These are phyloP conservation scores for Acromyrmex heyeri DNA, from an alignment of 1,140 invertebrate genomes.

Conservation along the genomic window DNA sequence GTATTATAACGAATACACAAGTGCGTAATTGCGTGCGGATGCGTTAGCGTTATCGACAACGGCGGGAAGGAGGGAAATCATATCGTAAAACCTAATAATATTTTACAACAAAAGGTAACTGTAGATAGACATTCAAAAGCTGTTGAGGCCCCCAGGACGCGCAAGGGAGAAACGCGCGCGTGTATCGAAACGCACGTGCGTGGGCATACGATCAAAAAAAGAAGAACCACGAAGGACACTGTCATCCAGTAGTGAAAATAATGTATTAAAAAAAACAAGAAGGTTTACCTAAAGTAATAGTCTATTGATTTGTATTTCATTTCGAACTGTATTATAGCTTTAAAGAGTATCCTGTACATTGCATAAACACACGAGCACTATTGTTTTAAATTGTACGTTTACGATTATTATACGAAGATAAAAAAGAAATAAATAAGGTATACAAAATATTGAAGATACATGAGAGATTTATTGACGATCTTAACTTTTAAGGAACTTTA, in stretches of 20 bases:
- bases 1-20: conserved; percentile 75
- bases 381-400: conserved; percentile 86
- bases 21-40: conserved; percentile 70
- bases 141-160: conserved; percentile 74
- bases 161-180: conserved; percentile 27
- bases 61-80: conserved; percentile 82
- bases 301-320: conserved; percentile 86
- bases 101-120: conserved; percentile 84
- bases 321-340: conserved; percentile 86
- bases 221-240: conserved; percentile 72
- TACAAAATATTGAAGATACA: conserved; percentile 84
- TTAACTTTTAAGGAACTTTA: conserved; percentile 75
- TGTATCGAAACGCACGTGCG: conserved; percentile 59
- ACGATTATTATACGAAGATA: conserved; percentile 86
- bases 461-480: conserved; percentile 84
- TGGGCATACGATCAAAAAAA: conserved; percentile 77
- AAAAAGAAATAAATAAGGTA: conserved; percentile 85
- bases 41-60: conserved; percentile 70
- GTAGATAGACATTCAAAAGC: conserved; percentile 85
- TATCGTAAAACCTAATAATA: conserved; percentile 87
- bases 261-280: conserved; percentile 83
- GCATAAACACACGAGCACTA: conserved; percentile 84
- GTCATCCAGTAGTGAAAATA: conserved; percentile 86
- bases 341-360: conserved; percentile 87
- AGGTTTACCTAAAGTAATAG: conserved; percentile 84